Percentiles rank a stretch among this genome's conserved stretches.
These are phyloP conservation scores for Acanthis flammea DNA, from an alignment of 2,797 vertebrate species.

Conservation along the genomic window DNA sequence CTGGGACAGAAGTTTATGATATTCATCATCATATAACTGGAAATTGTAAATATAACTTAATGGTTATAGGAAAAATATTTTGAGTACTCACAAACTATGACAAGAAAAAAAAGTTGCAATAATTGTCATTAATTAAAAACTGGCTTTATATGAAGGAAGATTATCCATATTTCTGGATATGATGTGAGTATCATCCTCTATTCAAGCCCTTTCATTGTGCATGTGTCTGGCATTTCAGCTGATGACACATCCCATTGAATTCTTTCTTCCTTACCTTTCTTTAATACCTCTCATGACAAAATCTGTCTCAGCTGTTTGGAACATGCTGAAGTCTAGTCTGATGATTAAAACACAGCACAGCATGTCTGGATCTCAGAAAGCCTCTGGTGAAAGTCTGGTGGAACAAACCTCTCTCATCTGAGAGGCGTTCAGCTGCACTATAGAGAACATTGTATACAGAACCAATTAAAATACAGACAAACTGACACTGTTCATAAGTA, in stretches of 20 bases:
- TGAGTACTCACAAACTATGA: neutral
- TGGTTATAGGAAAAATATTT: neutral
- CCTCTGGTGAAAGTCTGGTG: neutral
- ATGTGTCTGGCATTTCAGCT: neutral
- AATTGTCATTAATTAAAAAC: neutral
- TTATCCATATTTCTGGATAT: neutral
- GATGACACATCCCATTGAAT: neutral
- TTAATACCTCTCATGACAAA: neutral
- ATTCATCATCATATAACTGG: neutral
- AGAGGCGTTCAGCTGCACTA: neutral
- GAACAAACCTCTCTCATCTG: neutral
- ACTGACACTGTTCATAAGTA: neutral
- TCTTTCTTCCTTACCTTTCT: neutral
- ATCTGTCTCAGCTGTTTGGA: neutral
- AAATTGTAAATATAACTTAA: neutral
- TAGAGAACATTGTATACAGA: neutral
- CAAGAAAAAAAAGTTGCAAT: neutral
- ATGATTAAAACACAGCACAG: neutral
- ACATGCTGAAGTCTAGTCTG: neutral
- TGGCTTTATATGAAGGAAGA: neutral
- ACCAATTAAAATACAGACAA: neutral
- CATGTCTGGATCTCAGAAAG: neutral
- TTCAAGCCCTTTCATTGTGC: neutral
- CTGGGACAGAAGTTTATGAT: neutral
- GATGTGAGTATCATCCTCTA: neutral